These are phyloP conservation scores for Distichodus sexfasciatus DNA, from an alignment of 2,797 vertebrate genomes.

Conservation along the genomic window DNA sequence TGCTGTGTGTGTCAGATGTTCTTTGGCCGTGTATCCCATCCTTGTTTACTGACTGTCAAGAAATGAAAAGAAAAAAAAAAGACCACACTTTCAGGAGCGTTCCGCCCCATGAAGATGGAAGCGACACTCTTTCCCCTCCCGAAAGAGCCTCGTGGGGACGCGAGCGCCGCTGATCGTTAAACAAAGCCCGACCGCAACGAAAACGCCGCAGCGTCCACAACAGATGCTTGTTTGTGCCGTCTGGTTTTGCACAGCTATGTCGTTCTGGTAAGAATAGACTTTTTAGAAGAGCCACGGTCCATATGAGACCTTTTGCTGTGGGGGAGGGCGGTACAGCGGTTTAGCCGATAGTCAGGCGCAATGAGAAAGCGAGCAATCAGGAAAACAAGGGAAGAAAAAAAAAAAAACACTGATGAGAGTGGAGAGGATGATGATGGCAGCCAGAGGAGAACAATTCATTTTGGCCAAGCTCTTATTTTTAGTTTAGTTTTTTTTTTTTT, in stretches of 20 bases:
- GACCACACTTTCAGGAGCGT: conserved; percentile 62
- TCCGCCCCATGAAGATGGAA: conserved; percentile 64
- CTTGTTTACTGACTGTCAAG: conserved; percentile 69
- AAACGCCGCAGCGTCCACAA: conserved; percentile 72
- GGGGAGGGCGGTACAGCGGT: conserved; percentile 54
- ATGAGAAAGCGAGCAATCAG: conserved; percentile 25
- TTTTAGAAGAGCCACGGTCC: conserved; percentile 59
- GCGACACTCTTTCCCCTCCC: conserved; percentile 60
- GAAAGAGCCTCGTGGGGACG: conserved; percentile 64
- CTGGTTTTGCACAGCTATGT: conserved; percentile 59
- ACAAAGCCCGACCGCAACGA: conserved; percentile 70
- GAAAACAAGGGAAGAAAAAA: conserved; percentile 41
- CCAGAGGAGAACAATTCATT: not conserved
- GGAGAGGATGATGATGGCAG: not conserved
- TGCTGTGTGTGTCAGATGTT: conserved; percentile 67
- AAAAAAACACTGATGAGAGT: not conserved
- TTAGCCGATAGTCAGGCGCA: conserved; percentile 50
- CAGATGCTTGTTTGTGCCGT: conserved; percentile 75
- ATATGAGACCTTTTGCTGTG: conserved; percentile 64
- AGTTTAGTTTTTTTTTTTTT: not conserved
- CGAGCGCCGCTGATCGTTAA: conserved; percentile 66
- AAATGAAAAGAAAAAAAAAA: conserved; percentile 51
- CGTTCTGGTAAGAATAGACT: conserved; percentile 70
- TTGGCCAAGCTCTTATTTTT: not conserved
- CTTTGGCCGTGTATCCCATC: conserved; percentile 65